Percentiles rank a stretch among this genome's conserved stretches.
These are phyloP conservation scores for Drosophila longiperda DNA, from an alignment of 2,888 invertebrate genomes.

Conservation along the genomic window DNA sequence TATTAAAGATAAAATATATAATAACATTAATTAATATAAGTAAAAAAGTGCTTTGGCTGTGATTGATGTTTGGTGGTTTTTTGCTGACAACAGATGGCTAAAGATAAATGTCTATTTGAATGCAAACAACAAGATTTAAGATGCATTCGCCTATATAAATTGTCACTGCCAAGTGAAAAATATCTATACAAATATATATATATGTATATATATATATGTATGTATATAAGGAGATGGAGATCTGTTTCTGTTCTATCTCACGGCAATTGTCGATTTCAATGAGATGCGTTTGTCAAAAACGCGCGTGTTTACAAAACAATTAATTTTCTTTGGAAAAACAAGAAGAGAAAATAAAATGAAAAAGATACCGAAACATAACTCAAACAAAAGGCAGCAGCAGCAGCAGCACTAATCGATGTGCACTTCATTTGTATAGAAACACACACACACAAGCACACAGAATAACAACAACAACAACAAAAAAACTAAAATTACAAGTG, in stretches of 20 bases:
- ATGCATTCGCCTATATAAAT: constrained; percentile 50
- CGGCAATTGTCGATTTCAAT: constrained; percentile 56
- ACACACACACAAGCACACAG: constrained; percentile 40
- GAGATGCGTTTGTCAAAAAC: constrained; percentile 58
- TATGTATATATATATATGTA: neutral
- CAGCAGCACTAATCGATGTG: constrained; percentile 72
- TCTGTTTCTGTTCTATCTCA: constrained; percentile 55
- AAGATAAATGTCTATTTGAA: constrained; percentile 50
- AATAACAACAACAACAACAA: constrained; percentile 21
- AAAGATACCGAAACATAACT: constrained; percentile 78
- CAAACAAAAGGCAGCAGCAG: constrained; percentile 63
- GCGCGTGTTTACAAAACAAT: constrained; percentile 78
- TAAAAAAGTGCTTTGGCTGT: constrained; percentile 44
- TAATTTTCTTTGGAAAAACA: constrained; percentile 74
- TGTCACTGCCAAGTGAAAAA: constrained; percentile 47
- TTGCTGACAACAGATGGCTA: constrained; percentile 47
- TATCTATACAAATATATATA: constrained; percentile 8
- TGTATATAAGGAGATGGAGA: constrained; percentile 15
- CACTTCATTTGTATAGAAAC: constrained; percentile 71
- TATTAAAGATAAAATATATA: constrained; percentile 47
- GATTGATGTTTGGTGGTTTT: constrained; percentile 66
- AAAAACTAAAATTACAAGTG: constrained; percentile 24
- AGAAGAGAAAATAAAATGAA: constrained; percentile 61
- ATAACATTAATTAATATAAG: constrained; percentile 25
- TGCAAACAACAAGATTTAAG: constrained; percentile 50